These are phyloP conservation scores for Bombus consobrinus DNA, from an alignment of 1,140 invertebrate genomes.

Conservation along the genomic window DNA sequence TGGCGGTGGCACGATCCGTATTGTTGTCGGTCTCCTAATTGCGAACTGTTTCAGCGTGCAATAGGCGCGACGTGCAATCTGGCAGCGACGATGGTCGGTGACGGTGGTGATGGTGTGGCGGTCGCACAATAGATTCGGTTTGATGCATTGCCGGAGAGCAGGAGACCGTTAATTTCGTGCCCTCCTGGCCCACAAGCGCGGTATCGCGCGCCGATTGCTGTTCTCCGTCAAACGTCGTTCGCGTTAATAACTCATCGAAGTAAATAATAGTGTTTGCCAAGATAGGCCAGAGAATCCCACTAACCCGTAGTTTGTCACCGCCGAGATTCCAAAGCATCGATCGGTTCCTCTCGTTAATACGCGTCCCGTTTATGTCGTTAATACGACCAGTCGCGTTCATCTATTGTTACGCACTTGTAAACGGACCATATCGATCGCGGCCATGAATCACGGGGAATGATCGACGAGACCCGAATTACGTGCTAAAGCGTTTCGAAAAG, in stretches of 20 bases:
- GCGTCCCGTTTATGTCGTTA: slow-evolving; percentile 29
- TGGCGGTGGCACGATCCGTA: slow-evolving; percentile 35
- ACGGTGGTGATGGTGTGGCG: slow-evolving; percentile 55
- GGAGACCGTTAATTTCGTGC: slow-evolving; percentile 76
- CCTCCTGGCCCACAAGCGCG: slow-evolving; percentile 64
- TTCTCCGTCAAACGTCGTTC: slow-evolving; percentile 59
- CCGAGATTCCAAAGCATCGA: slow-evolving; percentile 33
- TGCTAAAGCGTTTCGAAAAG: too few relatives aligned
- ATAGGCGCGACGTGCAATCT: slow-evolving; percentile 57
- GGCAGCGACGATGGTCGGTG: slow-evolving; percentile 53
- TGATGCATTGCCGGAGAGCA: slow-evolving; percentile 70
- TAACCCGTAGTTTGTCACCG: slow-evolving; percentile 39
- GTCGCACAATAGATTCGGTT: slow-evolving; percentile 75
- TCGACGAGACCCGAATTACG: too few relatives aligned
- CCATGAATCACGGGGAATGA: too few relatives aligned
- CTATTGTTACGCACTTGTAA: not conserved
- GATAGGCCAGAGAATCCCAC: slow-evolving; percentile 7
- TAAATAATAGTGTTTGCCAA: slow-evolving; percentile 63
- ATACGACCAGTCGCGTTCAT: not conserved
- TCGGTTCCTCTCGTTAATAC: slow-evolving; percentile 28
- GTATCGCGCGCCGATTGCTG: slow-evolving; percentile 47
- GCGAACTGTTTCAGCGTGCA: slow-evolving; percentile 55
- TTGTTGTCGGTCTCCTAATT: slow-evolving; percentile 59
- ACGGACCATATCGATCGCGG: not conserved
- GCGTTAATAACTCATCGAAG: slow-evolving; percentile 66